phyloP scores from a whole-genome alignment of 2,888 invertebrate species.

The Euzetes globulus region DNA sequence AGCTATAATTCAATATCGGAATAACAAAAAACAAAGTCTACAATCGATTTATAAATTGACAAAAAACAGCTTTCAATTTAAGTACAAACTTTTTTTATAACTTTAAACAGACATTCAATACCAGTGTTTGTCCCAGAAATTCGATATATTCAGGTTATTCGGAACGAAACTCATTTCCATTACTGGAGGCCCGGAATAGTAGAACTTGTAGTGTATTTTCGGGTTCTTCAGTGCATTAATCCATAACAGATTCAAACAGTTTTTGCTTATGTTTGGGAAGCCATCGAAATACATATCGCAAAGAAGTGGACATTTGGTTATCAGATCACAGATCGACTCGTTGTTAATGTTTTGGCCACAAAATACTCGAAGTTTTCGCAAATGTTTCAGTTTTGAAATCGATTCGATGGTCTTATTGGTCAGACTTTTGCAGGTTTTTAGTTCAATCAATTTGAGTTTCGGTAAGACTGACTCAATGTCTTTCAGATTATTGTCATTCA shows the following conservation, averaged over 20 bases:
- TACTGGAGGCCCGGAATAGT: conserved; percentile 1
- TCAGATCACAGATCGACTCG: neutral
- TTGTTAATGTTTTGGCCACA: neutral
- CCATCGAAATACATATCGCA: neutral
- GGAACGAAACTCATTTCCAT: neutral
- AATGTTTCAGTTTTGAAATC: neutral
- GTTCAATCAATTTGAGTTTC: neutral
- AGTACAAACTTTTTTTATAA: too few species aligned
- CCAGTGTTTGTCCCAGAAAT: conserved; percentile 16
- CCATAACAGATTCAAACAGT: neutral
- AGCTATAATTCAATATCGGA: too few species aligned
- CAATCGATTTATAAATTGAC: too few species aligned
- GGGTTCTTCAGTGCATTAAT: neutral
- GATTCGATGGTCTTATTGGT: neutral
- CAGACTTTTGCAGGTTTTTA: neutral
- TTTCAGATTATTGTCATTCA: neutral
- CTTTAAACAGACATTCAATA: neutral
- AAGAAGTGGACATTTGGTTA: neutral
- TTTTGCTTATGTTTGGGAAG: neutral
- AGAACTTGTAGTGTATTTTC: neutral
- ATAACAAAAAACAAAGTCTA: too few species aligned
- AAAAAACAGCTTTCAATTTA: too few species aligned
- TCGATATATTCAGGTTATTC: neutral
- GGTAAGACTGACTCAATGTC: neutral
- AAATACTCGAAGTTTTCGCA: neutral